A percentile compares a stretch with the other conserved stretches of the same genome.
Conservation (phyloP, 1,140 invertebrate genomes). For the Tenebrio molitor region DNA sequence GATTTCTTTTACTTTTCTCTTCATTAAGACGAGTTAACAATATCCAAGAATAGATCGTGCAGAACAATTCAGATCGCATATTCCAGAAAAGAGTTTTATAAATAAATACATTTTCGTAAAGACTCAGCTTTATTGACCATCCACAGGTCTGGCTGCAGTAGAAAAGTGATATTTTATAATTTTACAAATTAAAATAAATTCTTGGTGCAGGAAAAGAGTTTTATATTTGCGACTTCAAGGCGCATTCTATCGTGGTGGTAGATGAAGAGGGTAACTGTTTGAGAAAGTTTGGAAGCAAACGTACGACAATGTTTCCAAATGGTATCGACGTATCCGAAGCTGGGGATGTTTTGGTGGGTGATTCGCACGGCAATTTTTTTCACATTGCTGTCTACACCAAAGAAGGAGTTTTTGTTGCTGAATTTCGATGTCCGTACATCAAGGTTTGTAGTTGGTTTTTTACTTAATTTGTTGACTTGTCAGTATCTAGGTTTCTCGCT, state of each 20-base stretch:
- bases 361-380: conserved; percentile 38
- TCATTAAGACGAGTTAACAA: too few species aligned
- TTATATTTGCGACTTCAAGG: conserved; percentile 36
- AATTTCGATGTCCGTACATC: conserved; percentile 27
- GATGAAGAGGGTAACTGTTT: conserved; percentile 13
- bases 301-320: conserved; percentile 18
- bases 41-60: too few species aligned
- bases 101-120: too few species aligned
- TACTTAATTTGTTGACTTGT: conserved; percentile 14
- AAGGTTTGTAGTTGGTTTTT: conserved; percentile 6
- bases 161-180: neutral
- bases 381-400: conserved; percentile 17
- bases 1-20: neutral
- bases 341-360: conserved; percentile 5
- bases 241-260: conserved; percentile 3
- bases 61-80: too few species aligned
- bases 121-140: too few species aligned
- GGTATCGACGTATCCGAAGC: conserved; percentile 8
- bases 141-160: too few species aligned
- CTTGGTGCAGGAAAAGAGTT: conserved; percentile 1
- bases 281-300: conserved; percentile 4
- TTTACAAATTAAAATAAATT: neutral
- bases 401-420: neutral
- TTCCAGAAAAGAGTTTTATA: too few species aligned
- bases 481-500: neutral